Base-by-base conservation (phyloP, 2,797 vertebrate genomes). In the Cyclopterus lumpus region DNA sequence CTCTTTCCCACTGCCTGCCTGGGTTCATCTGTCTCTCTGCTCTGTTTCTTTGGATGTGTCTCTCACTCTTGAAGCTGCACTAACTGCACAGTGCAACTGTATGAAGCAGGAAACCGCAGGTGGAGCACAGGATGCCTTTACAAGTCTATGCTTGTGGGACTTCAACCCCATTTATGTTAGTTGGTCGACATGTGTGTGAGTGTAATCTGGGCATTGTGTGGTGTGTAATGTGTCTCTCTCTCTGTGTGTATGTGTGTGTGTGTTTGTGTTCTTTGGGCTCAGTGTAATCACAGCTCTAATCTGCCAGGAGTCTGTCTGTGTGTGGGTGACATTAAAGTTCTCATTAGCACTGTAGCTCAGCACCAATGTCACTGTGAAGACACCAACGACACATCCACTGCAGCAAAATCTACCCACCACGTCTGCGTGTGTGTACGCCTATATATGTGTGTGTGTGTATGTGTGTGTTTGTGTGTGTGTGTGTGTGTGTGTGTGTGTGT, bases 271-370 rank as follows among this genome's bases (percentile, higher is more conserved):
- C 66, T 81, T 60, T 69, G 77, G 80, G 79, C 86, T 87, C 79
- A 60, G 89, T 87, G 89, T 90, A 90, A 92, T 93, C 90, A 84
- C 89, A 76, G 79, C 77, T 91, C 91, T 91, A 90, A 92, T 92
- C 87, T 87, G 90, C 86, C 79, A 79, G 85, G 87, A 90, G 83
- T 90, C 88, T 90, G 83, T 90, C 88, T 90, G 82, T 92, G 91
- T 93, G 91, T 92, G 91, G 88, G 89, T 94, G 92, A 94, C 91
- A 93, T 91, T 92, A 89, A 92, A 93, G 92, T 91, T 92, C 90
- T 94, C 91, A 93, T 94, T 93, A 93, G 89, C 92, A 84, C 88
- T 86, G 89, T 83, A 93, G 91, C 89, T 91, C 92, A 89, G 90
- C 89, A 91, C 89, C 90, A 89, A 76, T 89, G 91, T 93, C 85